Percentiles rank a stretch among this genome's conserved stretches.
These are phyloP conservation scores for Meta bourneti DNA, from an alignment of 2,888 invertebrate genomes.

Conservation along the genomic window DNA sequence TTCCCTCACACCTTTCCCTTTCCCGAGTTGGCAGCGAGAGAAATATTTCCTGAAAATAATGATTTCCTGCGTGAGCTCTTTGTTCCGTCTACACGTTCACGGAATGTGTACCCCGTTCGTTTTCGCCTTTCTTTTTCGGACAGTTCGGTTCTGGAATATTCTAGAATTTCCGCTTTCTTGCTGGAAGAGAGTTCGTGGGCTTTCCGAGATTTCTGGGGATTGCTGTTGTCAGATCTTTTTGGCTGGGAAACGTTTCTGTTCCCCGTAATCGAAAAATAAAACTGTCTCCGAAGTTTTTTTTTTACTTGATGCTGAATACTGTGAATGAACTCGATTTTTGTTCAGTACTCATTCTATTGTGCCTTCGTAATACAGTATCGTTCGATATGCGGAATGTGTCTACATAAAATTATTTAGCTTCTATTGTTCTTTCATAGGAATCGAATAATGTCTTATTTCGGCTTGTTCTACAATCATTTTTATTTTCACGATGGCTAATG, in stretches of 20 bases:
- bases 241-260: neutral
- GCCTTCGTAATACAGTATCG: too few relatives aligned
- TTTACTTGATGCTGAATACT: too few relatives aligned
- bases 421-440: too few relatives aligned
- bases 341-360: too few relatives aligned
- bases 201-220: neutral
- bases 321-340: too few relatives aligned
- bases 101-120: conserved; percentile 27
- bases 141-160: conserved; percentile 38
- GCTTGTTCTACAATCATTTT: too few relatives aligned
- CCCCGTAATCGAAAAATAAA: neutral
- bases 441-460: too few relatives aligned
- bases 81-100: conserved; percentile 43
- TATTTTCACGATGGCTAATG: too few relatives aligned
- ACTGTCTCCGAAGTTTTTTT: too few relatives aligned
- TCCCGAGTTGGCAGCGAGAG: neutral
- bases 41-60: conserved; percentile 73
- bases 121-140: neutral
- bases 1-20: conserved; percentile 13
- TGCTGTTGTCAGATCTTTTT: neutral
- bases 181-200: neutral
- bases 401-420: too few relatives aligned
- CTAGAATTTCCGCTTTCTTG: conserved; percentile 12
- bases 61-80: conserved; percentile 61
- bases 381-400: too few relatives aligned